Conservation (phyloP, 2,113 vertebrate species). For the Cercopithecus mona region DNA sequence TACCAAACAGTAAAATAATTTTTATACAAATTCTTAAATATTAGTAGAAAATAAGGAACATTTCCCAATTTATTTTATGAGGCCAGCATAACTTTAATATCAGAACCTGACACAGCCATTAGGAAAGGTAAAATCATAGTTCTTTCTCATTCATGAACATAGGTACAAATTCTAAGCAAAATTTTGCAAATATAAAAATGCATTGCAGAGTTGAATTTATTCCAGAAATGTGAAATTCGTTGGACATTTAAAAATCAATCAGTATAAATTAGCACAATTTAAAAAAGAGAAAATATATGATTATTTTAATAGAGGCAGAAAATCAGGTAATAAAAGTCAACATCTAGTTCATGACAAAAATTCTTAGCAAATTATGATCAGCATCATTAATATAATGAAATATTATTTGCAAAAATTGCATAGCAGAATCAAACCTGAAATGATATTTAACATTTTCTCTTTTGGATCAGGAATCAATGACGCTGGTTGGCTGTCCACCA, state of each 20-base stretch:
- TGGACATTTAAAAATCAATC: neutral
- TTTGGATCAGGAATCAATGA: conserved; percentile 12
- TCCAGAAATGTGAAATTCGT: neutral
- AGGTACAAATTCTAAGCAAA: neutral
- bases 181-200: neutral
- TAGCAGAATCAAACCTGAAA: neutral
- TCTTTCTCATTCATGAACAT: neutral
- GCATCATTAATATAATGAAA: neutral
- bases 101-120: neutral
- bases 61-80: neutral
- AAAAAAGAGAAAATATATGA: neutral
- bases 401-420: neutral
- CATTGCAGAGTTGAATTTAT: neutral
- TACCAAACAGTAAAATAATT: neutral
- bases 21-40: conserved; percentile 11
- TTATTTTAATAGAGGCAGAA: neutral
- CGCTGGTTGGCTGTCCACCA: neutral
- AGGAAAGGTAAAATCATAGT: neutral
- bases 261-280: neutral
- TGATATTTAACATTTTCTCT: neutral
- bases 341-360: neutral
- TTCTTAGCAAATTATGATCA: neutral
- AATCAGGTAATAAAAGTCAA: conserved; percentile 16
- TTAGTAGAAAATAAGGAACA: neutral
- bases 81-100: neutral